Evolutionary conservation across 1,140 invertebrate species (phyloP), one percentile per base, ranked within the genome.

Genomic region (Thaumetopoea pityocampa): DNA sequence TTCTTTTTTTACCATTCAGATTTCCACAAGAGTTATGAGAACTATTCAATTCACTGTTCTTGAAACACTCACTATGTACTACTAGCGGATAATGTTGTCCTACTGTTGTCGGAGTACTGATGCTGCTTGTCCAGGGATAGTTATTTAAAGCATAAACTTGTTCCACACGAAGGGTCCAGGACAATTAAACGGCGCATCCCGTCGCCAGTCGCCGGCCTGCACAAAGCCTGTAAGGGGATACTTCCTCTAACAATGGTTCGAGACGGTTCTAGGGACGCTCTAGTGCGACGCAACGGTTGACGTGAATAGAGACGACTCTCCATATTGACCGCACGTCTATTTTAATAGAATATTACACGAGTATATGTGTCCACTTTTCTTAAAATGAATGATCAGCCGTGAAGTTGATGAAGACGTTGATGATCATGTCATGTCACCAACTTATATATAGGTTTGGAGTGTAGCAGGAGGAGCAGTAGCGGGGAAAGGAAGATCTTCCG

Each of bases 201-300:
- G 66, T 60, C 53, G 51, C 60, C 42, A 67, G 54, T 41, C 59
- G 62, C 63, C 59, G 47, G 54, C 34, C 51, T 42, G 41, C 33
- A 63, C 73, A 82, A 82, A 70, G 71, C 61, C 35, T 52, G 78
- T 73, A 82, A 82, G 71, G 44, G 57, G 73, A 82, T 82, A 82
- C 67, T 80, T 80, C 73, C 78, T 73, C 57, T 76, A 72, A 77
- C 77, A 71, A 67, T 56, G 59, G 61, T 58, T 66, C 62, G 57
- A 65, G 64, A 54, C 48, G 29, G 43, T 63, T 63, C 65, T 74
- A 68, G 53, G 54, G 54, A 58, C 45, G 40, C 35, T 46, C 50
- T 58, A 65, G 48, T 52, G 47, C 40, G 36, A 18, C 47, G 41
- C 34, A n/a, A n/a, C n/a, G n/a, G n/a, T n/a, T 46, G 47, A 37